Evolutionary conservation across 1,140 invertebrate genomes (phyloP).

Genomic region (Tetranychus urticae): DNA sequence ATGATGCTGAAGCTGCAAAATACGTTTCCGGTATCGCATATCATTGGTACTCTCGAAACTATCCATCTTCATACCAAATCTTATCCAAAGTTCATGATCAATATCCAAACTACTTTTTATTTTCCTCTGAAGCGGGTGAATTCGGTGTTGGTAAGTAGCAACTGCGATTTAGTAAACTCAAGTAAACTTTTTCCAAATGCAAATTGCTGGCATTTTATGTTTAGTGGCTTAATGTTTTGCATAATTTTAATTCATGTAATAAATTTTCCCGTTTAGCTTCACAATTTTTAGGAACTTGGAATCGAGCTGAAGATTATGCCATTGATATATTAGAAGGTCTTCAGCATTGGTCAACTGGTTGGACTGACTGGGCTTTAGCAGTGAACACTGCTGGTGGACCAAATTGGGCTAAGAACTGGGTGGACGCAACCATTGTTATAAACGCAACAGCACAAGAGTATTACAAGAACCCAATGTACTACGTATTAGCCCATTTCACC

Average conservation of each 20-base stretch:
- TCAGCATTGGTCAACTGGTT: background rate
- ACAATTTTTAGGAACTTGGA: slow-evolving; percentile 5
- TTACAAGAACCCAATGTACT: slow-evolving; percentile 18
- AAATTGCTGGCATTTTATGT: too few species aligned
- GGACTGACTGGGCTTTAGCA: background rate
- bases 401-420: background rate
- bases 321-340: slow-evolving; percentile 14
- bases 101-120: slow-evolving; percentile 41
- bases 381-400: background rate
- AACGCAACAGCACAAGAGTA: slow-evolving; percentile 14
- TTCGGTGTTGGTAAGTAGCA: slow-evolving; percentile 1
- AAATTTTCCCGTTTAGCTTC: background rate
- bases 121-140: slow-evolving; percentile 28
- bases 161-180: too few species aligned
- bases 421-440: slow-evolving; percentile 21
- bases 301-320: slow-evolving; percentile 6
- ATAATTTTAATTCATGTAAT: background rate
- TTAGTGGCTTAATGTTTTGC: background rate
- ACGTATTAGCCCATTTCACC: slow-evolving; percentile 6
- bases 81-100: slow-evolving; percentile 19
- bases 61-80: slow-evolving; percentile 20
- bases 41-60: slow-evolving; percentile 37
- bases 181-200: slow-evolving; percentile 23
- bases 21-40: slow-evolving; percentile 17
- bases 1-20: slow-evolving; percentile 7